A percentile compares a stretch with the other conserved stretches of the same genome.
These are phyloP conservation scores for Amiota mariae DNA, from an alignment of 2,888 invertebrate genomes.

Conservation along the genomic window DNA sequence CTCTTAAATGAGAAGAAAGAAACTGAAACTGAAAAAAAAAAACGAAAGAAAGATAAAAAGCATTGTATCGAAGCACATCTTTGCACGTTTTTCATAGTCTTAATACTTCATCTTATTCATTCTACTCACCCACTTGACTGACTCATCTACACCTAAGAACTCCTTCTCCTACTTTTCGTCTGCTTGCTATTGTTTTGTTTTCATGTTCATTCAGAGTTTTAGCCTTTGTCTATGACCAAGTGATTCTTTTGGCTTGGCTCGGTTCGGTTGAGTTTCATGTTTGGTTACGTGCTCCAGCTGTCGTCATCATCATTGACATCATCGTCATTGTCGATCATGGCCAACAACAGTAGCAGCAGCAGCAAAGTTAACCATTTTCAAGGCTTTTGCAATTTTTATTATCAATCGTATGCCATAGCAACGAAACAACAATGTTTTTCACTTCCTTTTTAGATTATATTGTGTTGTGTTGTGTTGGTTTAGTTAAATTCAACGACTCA, in stretches of 20 bases:
- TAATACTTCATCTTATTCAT: neutral
- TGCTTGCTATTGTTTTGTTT: neutral
- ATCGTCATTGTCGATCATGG: slow-evolving; percentile 36
- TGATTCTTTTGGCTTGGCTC: neutral
- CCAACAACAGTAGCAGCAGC: too few species aligned
- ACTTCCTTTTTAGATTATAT: too few species aligned
- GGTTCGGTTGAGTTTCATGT: slow-evolving; percentile 3
- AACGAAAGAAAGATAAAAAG: neutral
- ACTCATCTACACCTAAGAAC: neutral
- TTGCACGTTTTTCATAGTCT: slow-evolving; percentile 5
- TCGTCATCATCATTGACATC: slow-evolving; percentile 42
- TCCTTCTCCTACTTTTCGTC: neutral
- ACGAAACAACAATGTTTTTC: neutral
- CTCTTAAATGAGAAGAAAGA: too few species aligned
- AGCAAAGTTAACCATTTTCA: slow-evolving; percentile 22
- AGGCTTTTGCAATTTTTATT: slow-evolving; percentile 57
- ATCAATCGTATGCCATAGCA: slow-evolving; percentile 48
- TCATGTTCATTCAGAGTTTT: neutral
- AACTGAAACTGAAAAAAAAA: too few species aligned
- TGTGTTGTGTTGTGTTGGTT: too few species aligned
- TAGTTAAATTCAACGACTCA: too few species aligned
- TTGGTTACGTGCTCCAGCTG: slow-evolving; percentile 46
- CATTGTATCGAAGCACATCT: neutral
- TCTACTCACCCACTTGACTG: neutral
- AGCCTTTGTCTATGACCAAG: neutral